A percentile compares a stretch with the other conserved stretches of the same genome.
Evolutionary conservation across 2,113 vertebrate species (phyloP).

Genomic region (Perccottus glenii): DNA sequence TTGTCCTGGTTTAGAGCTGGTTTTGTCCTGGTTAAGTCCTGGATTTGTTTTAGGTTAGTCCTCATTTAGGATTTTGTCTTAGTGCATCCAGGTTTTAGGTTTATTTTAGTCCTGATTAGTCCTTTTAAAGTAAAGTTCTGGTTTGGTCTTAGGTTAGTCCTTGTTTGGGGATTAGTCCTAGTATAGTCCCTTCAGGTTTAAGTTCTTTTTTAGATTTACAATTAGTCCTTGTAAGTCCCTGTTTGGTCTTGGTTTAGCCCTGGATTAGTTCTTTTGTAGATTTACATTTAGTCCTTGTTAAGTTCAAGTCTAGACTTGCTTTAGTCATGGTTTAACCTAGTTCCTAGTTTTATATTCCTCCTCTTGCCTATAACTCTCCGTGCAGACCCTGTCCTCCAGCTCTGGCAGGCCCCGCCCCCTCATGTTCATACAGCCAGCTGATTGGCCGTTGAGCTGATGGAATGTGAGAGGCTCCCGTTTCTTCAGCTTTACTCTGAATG

Average conservation of each 20-base stretch:
- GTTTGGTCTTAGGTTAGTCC: neutral
- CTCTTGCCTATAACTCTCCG: conserved; percentile 60
- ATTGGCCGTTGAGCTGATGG: conserved; percentile 70
- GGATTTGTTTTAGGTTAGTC: too few relatives aligned
- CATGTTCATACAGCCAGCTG: conserved; percentile 62
- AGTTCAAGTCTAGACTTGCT: neutral
- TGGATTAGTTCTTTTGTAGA: neutral
- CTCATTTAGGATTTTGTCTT: too few relatives aligned
- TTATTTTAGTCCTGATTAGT: neutral
- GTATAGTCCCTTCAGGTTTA: neutral
- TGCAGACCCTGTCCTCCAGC: conserved; percentile 81
- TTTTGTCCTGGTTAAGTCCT: too few relatives aligned
- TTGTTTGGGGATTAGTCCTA: neutral
- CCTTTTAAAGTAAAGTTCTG: neutral
- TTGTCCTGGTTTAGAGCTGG: too few relatives aligned
- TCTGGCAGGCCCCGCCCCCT: conserved; percentile 58
- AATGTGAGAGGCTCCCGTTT: conserved; percentile 56
- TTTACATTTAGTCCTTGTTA: neutral
- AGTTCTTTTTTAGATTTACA: neutral
- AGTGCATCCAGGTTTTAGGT: too few relatives aligned
- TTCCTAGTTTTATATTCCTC: neutral
- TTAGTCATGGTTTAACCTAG: neutral
- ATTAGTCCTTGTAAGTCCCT: neutral
- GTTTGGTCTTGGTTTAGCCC: neutral
- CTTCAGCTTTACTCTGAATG: neutral